Evolutionary conservation across 1,140 invertebrate genomes (phyloP), one percentile per base, ranked within the genome.

Genomic region (Phthorimaea operculella): DNA sequence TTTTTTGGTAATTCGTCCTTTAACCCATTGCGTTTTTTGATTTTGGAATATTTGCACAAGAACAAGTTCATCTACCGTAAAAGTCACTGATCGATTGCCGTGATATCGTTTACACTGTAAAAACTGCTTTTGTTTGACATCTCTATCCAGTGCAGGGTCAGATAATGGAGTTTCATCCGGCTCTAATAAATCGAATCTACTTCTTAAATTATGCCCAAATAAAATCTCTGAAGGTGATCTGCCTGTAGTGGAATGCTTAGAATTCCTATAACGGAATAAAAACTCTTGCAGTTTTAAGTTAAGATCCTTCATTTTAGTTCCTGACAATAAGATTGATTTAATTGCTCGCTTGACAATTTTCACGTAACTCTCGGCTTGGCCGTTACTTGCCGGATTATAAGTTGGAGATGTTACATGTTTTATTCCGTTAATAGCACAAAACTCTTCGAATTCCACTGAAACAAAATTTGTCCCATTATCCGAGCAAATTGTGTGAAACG

Each of bases 301-400:
- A 3, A 49, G 5, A 18, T 49, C 47, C 17, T 15, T 42, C 8
- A n/a, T 12, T n/a, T 42, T 42, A 4, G 11, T n/a, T 1, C 39
- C 39, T 9, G 39, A 49, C 16, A 18, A 49, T 11, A 49, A 4
- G 16, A 49, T 49, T 5, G 17, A 16, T 49, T 49, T 49, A 10
- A 49, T 49, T 16, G 47, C 47, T 11, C 47, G n/a, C 47, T 49
- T 49, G 5, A 49, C 16, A 16, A 49, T 49, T 18, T 16, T 49
- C 17, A 49, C 47, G 17, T 49, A 49, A 49, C 47, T 49, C 47
- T 49, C 47, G 16, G 47, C 47, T 18, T 49, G 47, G 21, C 21
- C 21, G 21, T 28, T 28, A 28, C 21, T 28, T 28, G 21, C 21
- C 6, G 21, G 21, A 28, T 49, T 49, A 18, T 49, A 49, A 49